phyloP scores from a whole-genome alignment of 2,888 invertebrate species.

The Julus scanicus region DNA sequence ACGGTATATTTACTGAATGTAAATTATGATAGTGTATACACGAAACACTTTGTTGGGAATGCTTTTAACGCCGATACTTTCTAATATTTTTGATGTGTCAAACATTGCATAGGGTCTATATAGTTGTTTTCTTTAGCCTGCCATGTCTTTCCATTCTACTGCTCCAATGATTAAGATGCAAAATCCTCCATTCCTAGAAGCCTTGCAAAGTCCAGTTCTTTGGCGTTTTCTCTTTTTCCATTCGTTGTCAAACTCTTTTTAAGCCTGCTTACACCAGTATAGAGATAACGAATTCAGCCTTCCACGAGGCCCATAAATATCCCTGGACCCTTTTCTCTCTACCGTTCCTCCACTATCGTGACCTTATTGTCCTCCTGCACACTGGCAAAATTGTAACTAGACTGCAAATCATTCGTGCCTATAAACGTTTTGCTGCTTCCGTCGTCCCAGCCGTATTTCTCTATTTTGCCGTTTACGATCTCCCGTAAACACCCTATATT shows the following conservation, averaged over 20 bases:
- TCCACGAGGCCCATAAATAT: conserved; percentile 36
- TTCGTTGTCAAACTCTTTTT: conserved; percentile 31
- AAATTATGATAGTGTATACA: too few relatives aligned
- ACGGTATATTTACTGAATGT: too few relatives aligned
- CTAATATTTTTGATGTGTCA: not conserved
- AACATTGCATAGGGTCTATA: not conserved
- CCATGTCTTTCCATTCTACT: not conserved
- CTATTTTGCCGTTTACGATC: conserved; percentile 49
- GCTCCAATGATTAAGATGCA: conserved; percentile 15
- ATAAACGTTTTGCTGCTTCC: conserved; percentile 43
- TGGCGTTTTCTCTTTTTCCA: conserved; percentile 27
- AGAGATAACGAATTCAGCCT: conserved; percentile 45
- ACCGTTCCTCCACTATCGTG: conserved; percentile 18
- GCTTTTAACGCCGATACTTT: too few relatives aligned
- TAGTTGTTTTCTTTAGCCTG: not conserved
- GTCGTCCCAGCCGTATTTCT: conserved; percentile 46
- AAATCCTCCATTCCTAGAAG: not conserved
- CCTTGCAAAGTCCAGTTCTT: not conserved
- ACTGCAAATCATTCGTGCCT: conserved; percentile 43
- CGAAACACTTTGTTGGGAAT: too few relatives aligned
- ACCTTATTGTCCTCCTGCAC: conserved; percentile 42
- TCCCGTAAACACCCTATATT: conserved; percentile 49
- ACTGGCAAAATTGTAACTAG: conserved; percentile 40
- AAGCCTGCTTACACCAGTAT: conserved; percentile 30
- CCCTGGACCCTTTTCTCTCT: conserved; percentile 18